These are phyloP conservation scores for Theodoxus fluviatilis DNA, from an alignment of 2,888 invertebrate genomes.

Conservation along the genomic window DNA sequence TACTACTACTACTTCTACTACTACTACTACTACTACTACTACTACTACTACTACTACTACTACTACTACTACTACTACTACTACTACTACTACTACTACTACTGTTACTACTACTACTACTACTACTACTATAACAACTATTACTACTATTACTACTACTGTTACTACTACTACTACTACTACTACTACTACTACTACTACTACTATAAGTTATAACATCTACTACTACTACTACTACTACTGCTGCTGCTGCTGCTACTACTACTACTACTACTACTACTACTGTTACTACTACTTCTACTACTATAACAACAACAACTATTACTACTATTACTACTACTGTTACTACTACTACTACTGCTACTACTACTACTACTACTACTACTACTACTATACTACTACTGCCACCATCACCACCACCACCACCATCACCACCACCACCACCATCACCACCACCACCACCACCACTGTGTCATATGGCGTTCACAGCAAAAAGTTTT, in stretches of 20 bases:
- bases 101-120: conserved; percentile 23
- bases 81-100: conserved; percentile 27
- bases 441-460: conserved; percentile 27
- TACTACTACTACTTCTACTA: conserved; percentile 1
- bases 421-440: conserved; percentile 24
- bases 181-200: not conserved
- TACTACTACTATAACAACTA: not conserved
- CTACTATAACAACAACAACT: conserved; percentile 25
- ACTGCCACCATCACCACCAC: conserved; percentile 26
- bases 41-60: conserved; percentile 27
- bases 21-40: conserved; percentile 22
- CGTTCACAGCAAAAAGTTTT: no score
- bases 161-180: not conserved
- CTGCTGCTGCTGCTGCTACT: not conserved
- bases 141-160: not conserved
- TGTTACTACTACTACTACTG: conserved; percentile 26
- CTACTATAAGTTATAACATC: not conserved
- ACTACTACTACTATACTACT: conserved; percentile 27
- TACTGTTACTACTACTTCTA: conserved; percentile 23
- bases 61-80: conserved; percentile 26
- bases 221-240: not conserved
- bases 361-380: conserved; percentile 28
- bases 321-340: conserved; percentile 25
- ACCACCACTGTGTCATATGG: conserved; percentile 13
- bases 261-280: conserved; percentile 15